Conservation (phyloP, 2,797 vertebrate genomes). For the Gila robusta region DNA sequence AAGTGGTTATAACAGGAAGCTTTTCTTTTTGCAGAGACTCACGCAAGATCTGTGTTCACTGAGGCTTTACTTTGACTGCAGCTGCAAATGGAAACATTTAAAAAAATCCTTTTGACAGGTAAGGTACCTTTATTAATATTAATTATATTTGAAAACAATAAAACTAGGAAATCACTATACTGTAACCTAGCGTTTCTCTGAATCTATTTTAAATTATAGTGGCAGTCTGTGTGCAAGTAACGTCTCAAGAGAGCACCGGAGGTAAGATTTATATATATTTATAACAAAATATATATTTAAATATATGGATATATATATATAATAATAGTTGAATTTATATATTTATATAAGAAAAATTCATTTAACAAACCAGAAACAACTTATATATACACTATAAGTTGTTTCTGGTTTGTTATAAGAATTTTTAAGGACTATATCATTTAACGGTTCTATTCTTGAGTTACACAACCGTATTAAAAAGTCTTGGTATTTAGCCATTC, state of each 20-base stretch:
- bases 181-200: background rate
- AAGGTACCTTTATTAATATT: background rate
- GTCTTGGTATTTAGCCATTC: background rate
- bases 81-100: slow-evolving; percentile 25
- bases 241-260: background rate
- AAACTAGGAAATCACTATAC: background rate
- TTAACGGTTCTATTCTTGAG: no score
- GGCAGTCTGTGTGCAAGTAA: background rate
- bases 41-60: background rate
- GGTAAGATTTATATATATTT: background rate
- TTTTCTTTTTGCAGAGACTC: slow-evolving; percentile 1
- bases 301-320: no score
- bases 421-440: background rate
- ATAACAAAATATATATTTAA: background rate
- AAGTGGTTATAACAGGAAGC: slow-evolving; percentile 25
- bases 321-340: no score
- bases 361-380: no score
- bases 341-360: no score
- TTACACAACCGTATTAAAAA: background rate
- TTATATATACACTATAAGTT: background rate
- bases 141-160: background rate
- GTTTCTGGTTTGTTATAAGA: background rate
- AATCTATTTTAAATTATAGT: slow-evolving; percentile 11
- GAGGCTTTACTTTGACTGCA: background rate
- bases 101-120: slow-evolving; percentile 43